Conservation (phyloP, 2,888 invertebrate species). For the Zonitis immaculata region DNA sequence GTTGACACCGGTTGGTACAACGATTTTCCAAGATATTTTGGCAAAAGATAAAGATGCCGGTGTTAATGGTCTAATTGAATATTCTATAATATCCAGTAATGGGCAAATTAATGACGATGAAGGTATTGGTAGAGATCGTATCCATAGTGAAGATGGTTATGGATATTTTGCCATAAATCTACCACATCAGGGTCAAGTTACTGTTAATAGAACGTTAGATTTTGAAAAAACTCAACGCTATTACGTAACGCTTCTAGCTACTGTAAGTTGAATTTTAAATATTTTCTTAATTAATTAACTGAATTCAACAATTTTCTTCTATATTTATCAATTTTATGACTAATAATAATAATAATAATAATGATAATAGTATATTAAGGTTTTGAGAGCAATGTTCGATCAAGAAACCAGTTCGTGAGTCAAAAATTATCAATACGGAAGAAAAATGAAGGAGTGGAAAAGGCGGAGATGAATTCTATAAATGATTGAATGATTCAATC, state of each 20-base stretch:
- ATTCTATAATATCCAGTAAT: slow-evolving; percentile 71
- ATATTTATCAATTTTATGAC: too few relatives aligned
- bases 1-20: slow-evolving; percentile 81
- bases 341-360: too few relatives aligned
- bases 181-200: slow-evolving; percentile 85
- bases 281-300: not conserved
- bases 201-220: slow-evolving; percentile 79
- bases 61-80: slow-evolving; percentile 83
- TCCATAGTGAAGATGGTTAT: slow-evolving; percentile 71
- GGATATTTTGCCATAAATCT: slow-evolving; percentile 79
- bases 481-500: not conserved
- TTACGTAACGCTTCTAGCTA: slow-evolving; percentile 82
- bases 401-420: not conserved
- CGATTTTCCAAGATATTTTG: slow-evolving; percentile 75
- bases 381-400: not conserved
- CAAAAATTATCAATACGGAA: not conserved
- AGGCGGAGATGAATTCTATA: not conserved
- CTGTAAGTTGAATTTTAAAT: slow-evolving; percentile 66
- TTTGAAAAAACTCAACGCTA: slow-evolving; percentile 84
- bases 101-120: slow-evolving; percentile 55
- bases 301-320: too few relatives aligned
- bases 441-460: not conserved
- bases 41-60: slow-evolving; percentile 82
- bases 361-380: too few relatives aligned
- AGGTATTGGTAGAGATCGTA: slow-evolving; percentile 53